phyloP scores from a whole-genome alignment of 1,140 invertebrate genomes.

The Thereuonema tuberculata region DNA sequence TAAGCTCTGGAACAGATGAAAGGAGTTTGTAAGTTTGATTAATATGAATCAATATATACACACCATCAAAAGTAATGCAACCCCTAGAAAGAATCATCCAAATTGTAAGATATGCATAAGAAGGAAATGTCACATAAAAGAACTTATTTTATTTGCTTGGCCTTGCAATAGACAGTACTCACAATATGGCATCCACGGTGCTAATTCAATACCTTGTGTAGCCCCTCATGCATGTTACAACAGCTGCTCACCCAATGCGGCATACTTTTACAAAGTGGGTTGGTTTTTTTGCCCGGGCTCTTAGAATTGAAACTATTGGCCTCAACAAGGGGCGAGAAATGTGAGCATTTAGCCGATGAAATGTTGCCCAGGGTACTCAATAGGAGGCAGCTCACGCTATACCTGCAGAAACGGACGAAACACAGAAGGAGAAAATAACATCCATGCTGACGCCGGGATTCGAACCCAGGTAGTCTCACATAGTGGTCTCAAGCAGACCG shows the following conservation, averaged over 20 bases:
- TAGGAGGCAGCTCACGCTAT: no score
- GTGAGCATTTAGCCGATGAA: no score
- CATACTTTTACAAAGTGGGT: no score
- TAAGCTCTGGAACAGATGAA: slow-evolving; percentile 45
- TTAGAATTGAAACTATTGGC: no score
- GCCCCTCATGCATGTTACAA: background rate
- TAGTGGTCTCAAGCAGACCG: no score
- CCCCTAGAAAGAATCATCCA: background rate
- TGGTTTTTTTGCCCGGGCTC: no score
- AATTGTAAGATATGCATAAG: background rate
- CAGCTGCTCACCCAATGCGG: background rate
- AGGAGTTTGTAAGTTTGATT: slow-evolving; percentile 51
- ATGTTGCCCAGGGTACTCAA: no score
- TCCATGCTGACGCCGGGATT: no score
- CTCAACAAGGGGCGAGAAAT: no score
- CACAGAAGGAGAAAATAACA: no score
- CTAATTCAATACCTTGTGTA: background rate
- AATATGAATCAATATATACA: slow-evolving; percentile 38
- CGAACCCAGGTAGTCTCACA: no score
- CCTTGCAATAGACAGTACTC: background rate
- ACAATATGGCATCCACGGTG: background rate
- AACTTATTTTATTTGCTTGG: background rate
- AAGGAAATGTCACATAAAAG: background rate
- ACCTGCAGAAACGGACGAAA: no score
- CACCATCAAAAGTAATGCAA: background rate